phyloP scores from a whole-genome alignment of 2,888 invertebrate species.

The Chelonus formosanus region DNA sequence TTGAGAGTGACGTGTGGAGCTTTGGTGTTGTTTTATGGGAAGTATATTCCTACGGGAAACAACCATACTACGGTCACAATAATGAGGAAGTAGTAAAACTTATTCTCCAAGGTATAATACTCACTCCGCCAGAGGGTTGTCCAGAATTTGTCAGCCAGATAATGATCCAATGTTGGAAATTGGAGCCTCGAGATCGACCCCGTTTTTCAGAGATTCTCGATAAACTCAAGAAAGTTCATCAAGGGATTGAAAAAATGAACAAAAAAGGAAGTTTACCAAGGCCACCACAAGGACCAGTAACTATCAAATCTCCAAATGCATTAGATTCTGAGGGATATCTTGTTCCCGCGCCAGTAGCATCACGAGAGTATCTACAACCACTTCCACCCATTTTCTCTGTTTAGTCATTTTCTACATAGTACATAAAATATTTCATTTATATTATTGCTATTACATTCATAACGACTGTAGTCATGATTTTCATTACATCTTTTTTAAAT shows the following conservation, averaged over 20 bases:
- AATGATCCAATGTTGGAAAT: conserved; percentile 84
- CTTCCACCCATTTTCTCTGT: conserved; percentile 58
- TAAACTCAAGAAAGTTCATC: conserved; percentile 68
- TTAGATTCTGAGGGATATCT: conserved; percentile 77
- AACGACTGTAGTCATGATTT: too few species aligned
- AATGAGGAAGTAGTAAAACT: conserved; percentile 86
- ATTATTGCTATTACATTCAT: not conserved
- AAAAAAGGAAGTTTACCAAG: conserved; percentile 63
- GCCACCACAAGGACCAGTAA: conserved; percentile 68
- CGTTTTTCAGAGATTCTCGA: conserved; percentile 77
- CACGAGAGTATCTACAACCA: conserved; percentile 70
- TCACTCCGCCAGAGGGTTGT: conserved; percentile 82
- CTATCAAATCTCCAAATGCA: conserved; percentile 64
- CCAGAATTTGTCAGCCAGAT: conserved; percentile 77
- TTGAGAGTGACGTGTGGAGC: conserved; percentile 93
- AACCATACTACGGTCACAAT: conserved; percentile 90
- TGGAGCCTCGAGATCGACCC: conserved; percentile 80
- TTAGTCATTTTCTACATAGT: conserved; percentile 2
- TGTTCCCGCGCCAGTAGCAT: conserved; percentile 69
- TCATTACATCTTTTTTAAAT: too few species aligned
- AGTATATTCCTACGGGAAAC: conserved; percentile 90
- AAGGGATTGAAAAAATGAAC: conserved; percentile 51
- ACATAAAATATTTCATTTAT: not conserved
- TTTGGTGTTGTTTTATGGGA: conserved; percentile 95
- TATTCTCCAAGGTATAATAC: conserved; percentile 80